These are phyloP conservation scores for Heterodera carotae DNA, from an alignment of 1,140 invertebrate species.

Conservation along the genomic window DNA sequence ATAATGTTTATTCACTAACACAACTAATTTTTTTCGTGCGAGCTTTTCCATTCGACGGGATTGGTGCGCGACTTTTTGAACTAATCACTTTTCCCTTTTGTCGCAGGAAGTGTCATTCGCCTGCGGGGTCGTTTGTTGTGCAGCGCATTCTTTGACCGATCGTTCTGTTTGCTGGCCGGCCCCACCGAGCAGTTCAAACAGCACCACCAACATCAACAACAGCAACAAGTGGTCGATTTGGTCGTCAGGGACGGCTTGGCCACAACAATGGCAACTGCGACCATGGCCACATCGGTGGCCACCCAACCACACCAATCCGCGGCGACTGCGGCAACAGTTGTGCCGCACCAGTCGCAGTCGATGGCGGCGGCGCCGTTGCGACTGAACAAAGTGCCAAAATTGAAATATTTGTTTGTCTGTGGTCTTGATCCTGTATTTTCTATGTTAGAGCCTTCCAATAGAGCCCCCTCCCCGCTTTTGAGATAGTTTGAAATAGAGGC, in stretches of 20 bases:
- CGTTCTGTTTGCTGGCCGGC: conserved; percentile 55
- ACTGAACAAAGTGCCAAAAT: neutral
- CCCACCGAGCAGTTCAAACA: conserved; percentile 54
- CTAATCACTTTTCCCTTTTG: neutral
- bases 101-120: conserved; percentile 57
- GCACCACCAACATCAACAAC: conserved; percentile 41
- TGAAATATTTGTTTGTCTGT: too few species aligned
- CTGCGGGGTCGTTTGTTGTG: conserved; percentile 50
- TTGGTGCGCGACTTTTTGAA: conserved; percentile 24
- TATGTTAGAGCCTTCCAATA: too few species aligned
- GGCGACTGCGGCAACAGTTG: too few species aligned
- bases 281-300: too few species aligned
- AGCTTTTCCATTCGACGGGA: conserved; percentile 6
- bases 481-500: too few species aligned
- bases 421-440: too few species aligned
- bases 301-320: too few species aligned
- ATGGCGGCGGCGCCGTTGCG: neutral
- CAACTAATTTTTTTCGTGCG: neutral
- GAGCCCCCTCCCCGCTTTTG: too few species aligned
- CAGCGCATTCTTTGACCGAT: conserved; percentile 54
- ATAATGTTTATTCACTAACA: neutral
- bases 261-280: neutral
- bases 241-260: neutral
- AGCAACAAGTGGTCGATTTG: conserved; percentile 12
- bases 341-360: too few species aligned